Evolutionary conservation across 2,888 invertebrate genomes (phyloP).

Genomic region (Crossocerus cetratus): DNA sequence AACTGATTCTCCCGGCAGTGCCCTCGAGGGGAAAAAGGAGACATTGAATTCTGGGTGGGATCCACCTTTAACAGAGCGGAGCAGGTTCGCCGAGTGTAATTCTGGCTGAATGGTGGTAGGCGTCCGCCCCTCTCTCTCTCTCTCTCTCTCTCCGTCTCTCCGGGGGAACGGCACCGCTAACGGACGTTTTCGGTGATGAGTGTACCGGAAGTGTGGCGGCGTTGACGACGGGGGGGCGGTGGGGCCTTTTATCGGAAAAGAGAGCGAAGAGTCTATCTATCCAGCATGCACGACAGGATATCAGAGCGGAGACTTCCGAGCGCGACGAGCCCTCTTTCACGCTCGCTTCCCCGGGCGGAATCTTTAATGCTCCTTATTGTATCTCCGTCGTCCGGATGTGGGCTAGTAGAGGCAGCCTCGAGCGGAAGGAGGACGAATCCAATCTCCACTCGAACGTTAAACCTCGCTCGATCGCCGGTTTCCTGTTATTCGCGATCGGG

Average conservation of each 20-base stretch:
- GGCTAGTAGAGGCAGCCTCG: conserved; percentile 25
- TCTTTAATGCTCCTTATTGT: conserved; percentile 31
- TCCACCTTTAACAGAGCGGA: not conserved
- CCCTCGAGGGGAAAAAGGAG: not conserved
- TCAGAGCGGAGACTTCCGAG: conserved; percentile 11
- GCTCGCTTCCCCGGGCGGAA: conserved; percentile 21
- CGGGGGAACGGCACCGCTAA: conserved; percentile 14
- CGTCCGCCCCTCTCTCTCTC: not conserved
- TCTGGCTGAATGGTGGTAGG: not conserved
- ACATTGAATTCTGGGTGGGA: not conserved
- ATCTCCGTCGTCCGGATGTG: conserved; percentile 50
- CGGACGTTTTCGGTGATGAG: conserved; percentile 41
- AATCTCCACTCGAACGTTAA: too few relatives aligned
- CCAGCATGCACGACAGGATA: conserved; percentile 21
- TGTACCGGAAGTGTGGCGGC: conserved; percentile 43
- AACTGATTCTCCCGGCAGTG: not conserved
- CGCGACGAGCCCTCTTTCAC: conserved; percentile 25
- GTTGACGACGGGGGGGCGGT: conserved; percentile 13
- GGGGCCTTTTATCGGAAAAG: conserved; percentile 47
- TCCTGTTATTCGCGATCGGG: too few relatives aligned
- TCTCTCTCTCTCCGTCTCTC: not conserved
- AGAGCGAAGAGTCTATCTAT: conserved; percentile 42
- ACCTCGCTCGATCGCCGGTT: too few relatives aligned
- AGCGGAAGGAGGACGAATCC: conserved; percentile 8
- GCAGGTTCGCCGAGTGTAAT: not conserved